phyloP scores from a whole-genome alignment of 2,113 vertebrate genomes.

The Choloepus hoffmanni region DNA sequence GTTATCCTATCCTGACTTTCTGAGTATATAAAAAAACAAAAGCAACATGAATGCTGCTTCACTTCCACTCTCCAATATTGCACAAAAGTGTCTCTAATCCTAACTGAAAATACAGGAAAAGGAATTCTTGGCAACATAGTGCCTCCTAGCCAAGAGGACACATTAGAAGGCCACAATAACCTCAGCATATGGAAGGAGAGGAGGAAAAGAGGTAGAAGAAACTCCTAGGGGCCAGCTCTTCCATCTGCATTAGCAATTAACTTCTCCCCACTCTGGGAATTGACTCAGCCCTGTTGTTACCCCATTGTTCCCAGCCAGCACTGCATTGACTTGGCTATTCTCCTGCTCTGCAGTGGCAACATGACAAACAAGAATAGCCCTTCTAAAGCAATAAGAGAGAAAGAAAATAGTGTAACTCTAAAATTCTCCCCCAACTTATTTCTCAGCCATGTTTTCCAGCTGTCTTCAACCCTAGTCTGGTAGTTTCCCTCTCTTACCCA shows the following conservation, averaged over 20 bases:
- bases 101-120: conserved; percentile 18
- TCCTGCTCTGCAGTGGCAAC: background rate
- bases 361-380: background rate
- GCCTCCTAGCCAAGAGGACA: background rate
- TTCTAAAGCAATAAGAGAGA: background rate
- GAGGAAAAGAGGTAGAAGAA: background rate
- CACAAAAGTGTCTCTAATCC: background rate
- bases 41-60: background rate
- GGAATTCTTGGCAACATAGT: conserved; percentile 22
- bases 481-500: background rate
- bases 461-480: background rate
- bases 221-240: background rate
- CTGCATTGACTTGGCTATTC: background rate
- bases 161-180: background rate
- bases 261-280: background rate
- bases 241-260: background rate
- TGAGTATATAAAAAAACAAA: background rate
- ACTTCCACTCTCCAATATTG: background rate
- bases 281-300: background rate
- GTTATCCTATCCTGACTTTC: background rate
- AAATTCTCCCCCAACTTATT: background rate
- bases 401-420: background rate
- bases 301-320: background rate
- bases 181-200: background rate
- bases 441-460: background rate